Conservation (phyloP, 2,888 invertebrate genomes). For the Archips xylosteana region DNA sequence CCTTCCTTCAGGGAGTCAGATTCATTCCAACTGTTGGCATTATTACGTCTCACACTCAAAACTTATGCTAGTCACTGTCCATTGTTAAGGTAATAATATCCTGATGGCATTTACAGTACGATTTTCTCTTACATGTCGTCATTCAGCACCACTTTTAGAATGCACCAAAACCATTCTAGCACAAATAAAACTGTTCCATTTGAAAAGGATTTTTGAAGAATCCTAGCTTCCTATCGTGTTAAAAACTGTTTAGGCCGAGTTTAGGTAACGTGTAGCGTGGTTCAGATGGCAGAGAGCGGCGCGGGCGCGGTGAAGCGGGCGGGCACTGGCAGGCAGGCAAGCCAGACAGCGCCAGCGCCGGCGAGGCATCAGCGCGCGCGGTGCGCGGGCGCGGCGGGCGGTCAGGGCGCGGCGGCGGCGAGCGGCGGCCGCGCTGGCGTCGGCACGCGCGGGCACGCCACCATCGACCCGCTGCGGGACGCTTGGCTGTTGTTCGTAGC, state of each 20-base stretch:
- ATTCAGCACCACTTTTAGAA: constrained; percentile 35
- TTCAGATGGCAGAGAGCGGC: constrained; percentile 60
- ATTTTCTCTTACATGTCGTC: neutral
- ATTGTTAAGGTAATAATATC: neutral
- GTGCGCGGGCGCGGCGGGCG: constrained; percentile 68
- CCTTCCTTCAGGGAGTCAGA: neutral
- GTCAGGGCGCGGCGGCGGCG: constrained; percentile 82
- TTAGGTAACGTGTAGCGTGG: constrained; percentile 33
- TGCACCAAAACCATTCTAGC: constrained; percentile 14
- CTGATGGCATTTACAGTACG: neutral
- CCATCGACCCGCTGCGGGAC: constrained; percentile 76
- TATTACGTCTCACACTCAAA: neutral
- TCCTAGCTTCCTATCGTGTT: neutral
- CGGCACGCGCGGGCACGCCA: constrained; percentile 89
- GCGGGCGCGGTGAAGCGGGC: constrained; percentile 59
- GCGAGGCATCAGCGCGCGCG: constrained; percentile 77
- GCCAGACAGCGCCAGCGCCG: constrained; percentile 68
- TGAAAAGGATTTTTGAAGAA: neutral
- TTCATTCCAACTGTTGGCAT: neutral
- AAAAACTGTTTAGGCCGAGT: constrained; percentile 20
- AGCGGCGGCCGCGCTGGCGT: constrained; percentile 75
- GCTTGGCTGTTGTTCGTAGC: constrained; percentile 68
- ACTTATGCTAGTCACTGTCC: neutral
- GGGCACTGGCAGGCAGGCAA: constrained; percentile 74
- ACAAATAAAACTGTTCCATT: neutral